Evolutionary conservation across 1,140 invertebrate species (phyloP).

Genomic region (Stegodyphus mimosarum): DNA sequence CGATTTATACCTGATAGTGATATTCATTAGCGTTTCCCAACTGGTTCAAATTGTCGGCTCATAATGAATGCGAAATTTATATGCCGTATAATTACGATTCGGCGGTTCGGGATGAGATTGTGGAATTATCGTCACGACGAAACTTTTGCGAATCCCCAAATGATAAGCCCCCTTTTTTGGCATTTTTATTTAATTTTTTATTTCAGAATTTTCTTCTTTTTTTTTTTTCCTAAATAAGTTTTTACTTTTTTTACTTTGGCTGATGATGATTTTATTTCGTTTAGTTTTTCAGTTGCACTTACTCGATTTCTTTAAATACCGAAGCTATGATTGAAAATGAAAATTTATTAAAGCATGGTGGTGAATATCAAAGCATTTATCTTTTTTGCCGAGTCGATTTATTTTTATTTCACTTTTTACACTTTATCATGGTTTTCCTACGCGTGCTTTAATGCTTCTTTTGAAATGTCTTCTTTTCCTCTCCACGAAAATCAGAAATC

Average conservation of each 20-base stretch:
- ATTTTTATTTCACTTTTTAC: no score
- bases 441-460: no score
- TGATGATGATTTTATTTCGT: conserved; percentile 53
- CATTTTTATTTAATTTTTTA: background rate
- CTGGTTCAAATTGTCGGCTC: conserved; percentile 52
- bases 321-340: background rate
- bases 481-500: no score
- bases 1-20: conserved; percentile 61
- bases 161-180: conserved; percentile 49
- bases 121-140: conserved; percentile 37
- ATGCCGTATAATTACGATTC: conserved; percentile 57
- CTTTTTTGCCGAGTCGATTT: no score
- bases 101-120: conserved; percentile 29
- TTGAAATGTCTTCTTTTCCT: no score
- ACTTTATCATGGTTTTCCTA: no score
- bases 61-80: conserved; percentile 60
- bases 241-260: background rate
- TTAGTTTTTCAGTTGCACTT: conserved; percentile 7
- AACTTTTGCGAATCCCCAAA: conserved; percentile 17
- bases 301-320: conserved; percentile 8
- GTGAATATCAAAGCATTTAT: no score
- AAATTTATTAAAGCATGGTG: background rate
- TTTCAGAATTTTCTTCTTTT: background rate
- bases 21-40: conserved; percentile 59
- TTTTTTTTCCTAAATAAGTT: no score